Conservation (phyloP, 2,113 vertebrate genomes). For the Psephotus haematonotus region DNA sequence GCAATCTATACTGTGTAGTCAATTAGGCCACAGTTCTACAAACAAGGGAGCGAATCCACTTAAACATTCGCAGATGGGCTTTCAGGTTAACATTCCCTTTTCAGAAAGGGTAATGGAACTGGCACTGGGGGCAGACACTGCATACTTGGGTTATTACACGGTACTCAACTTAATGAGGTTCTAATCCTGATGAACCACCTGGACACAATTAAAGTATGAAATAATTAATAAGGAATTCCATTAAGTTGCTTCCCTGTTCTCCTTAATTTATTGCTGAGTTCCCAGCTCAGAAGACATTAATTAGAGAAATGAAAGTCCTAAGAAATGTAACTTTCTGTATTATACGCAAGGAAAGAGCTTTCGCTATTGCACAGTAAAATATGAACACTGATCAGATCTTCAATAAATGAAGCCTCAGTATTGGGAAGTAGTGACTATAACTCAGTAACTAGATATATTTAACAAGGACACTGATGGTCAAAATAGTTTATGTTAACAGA, state of each 20-base stretch:
- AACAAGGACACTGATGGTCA: not conserved
- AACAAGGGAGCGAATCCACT: not conserved
- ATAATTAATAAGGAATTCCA: slow-evolving; percentile 40
- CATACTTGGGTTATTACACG: not conserved
- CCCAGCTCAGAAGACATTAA: not conserved
- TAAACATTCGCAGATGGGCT: not conserved
- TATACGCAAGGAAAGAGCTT: not conserved
- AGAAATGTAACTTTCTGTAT: not conserved
- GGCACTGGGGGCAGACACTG: not conserved
- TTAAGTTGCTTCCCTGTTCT: not conserved
- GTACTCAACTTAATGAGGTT: not conserved
- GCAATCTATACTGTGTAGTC: not conserved
- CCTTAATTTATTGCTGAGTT: not conserved
- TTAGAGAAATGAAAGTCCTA: not conserved
- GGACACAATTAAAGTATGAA: not conserved
- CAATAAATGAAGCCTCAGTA: not conserved
- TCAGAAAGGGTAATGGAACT: slow-evolving; percentile 7
- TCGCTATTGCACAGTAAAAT: not conserved
- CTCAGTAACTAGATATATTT: not conserved
- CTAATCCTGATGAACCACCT: slow-evolving; percentile 36
- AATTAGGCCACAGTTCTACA: not conserved
- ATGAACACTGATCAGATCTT: not conserved
- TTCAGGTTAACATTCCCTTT: not conserved
- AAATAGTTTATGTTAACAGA: not conserved
- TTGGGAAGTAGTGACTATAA: not conserved